Evolutionary conservation across 2,797 vertebrate genomes (phyloP).

Genomic region (Paedocypris micromegethes): DNA sequence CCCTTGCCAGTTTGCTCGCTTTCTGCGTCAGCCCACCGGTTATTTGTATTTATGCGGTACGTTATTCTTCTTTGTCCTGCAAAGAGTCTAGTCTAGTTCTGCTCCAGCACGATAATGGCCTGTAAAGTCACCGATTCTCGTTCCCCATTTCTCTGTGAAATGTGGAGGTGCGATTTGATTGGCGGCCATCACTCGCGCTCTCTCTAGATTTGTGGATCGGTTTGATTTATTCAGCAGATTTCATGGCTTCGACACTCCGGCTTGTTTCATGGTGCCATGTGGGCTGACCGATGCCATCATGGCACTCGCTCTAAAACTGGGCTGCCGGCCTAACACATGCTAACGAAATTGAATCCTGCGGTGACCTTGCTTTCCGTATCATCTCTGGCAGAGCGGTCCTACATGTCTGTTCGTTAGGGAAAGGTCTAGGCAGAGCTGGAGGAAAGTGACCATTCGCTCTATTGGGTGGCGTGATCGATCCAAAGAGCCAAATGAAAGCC

Average conservation of each 20-base stretch:
- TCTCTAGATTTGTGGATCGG: constrained; percentile 15
- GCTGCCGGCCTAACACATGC: constrained; percentile 7
- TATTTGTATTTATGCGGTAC: constrained; percentile 22
- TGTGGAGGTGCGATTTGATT: constrained; percentile 3
- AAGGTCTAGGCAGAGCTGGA: constrained; percentile 2
- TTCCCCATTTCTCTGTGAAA: background rate
- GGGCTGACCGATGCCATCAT: constrained; percentile 19
- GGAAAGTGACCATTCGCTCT: constrained; percentile 19
- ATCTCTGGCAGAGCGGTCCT: constrained; percentile 21
- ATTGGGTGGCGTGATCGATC: background rate
- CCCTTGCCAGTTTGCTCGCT: constrained; percentile 37
- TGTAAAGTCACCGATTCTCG: constrained; percentile 11
- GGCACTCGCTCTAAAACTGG: constrained; percentile 6
- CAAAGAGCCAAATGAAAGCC: constrained; percentile 23
- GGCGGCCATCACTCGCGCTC: constrained; percentile 1
- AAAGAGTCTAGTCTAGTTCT: constrained; percentile 16
- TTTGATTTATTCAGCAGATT: constrained; percentile 30
- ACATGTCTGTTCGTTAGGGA: constrained; percentile 10
- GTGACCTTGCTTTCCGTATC: constrained; percentile 14
- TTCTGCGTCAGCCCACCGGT: constrained; percentile 18
- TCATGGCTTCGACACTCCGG: background rate
- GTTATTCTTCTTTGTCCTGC: constrained; percentile 18
- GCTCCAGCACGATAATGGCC: constrained; percentile 29
- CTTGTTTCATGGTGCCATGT: constrained; percentile 19
- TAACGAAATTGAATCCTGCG: constrained; percentile 11